Conservation (phyloP, 2,797 vertebrate genomes). For the Avahi laniger region DNA sequence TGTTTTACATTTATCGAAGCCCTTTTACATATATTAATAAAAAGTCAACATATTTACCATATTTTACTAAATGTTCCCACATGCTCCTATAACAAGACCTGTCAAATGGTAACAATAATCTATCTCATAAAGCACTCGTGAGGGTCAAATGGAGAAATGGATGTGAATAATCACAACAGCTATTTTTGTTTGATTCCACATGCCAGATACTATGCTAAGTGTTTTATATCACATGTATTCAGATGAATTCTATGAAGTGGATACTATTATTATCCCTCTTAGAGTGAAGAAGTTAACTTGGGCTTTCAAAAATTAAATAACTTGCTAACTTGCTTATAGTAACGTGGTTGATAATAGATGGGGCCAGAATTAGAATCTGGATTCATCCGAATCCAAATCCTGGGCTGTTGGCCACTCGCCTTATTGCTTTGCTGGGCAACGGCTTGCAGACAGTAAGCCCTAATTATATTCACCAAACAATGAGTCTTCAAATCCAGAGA, state of each 20-base stretch:
- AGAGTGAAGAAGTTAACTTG: neutral
- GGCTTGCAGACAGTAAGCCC: neutral
- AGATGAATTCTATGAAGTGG: neutral
- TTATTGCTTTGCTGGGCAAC: neutral
- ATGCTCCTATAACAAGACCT: neutral
- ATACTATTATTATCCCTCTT: neutral
- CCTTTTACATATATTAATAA: constrained; percentile 42
- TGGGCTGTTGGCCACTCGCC: neutral
- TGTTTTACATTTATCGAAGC: constrained; percentile 22
- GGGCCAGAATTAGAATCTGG: neutral
- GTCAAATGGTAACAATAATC: constrained; percentile 30
- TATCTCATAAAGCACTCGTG: constrained; percentile 27
- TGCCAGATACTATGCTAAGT: neutral
- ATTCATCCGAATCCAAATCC: neutral
- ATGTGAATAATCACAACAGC: neutral
- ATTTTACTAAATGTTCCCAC: constrained; percentile 56
- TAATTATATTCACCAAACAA: neutral
- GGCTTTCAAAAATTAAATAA: neutral
- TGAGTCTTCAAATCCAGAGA: neutral
- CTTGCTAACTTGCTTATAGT: neutral
- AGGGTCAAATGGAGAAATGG: constrained; percentile 25
- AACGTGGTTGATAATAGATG: neutral
- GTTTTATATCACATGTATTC: neutral
- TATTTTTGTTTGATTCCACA: neutral
- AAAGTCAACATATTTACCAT: constrained; percentile 43